These are phyloP conservation scores for Eospalax fontanierii DNA, from an alignment of 2,797 vertebrate species.

Conservation along the genomic window DNA sequence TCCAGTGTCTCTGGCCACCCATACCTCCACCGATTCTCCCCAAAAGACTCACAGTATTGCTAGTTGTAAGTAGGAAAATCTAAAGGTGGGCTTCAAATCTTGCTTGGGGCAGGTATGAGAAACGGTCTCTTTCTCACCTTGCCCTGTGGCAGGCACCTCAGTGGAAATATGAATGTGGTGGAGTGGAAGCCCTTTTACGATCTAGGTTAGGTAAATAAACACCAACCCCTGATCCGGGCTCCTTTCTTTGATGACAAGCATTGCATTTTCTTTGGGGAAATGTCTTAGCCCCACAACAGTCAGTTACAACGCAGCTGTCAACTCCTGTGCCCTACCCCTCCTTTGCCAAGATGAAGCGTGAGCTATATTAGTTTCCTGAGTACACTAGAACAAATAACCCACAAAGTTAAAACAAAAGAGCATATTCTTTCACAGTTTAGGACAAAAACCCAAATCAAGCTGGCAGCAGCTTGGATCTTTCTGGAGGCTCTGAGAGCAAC, in stretches of 20 bases:
- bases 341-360: constrained; percentile 2
- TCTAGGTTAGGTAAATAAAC: neutral
- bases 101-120: neutral
- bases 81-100: neutral
- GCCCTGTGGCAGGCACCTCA: neutral
- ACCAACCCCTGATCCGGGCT: neutral
- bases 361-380: neutral
- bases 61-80: neutral
- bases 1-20: neutral
- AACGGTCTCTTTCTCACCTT: neutral
- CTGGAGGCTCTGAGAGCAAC: neutral
- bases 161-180: neutral
- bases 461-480: neutral
- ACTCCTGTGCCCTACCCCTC: neutral
- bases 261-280: neutral
- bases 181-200: neutral
- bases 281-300: neutral
- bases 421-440: neutral
- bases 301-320: neutral
- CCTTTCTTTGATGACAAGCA: constrained; percentile 18
- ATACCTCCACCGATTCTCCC: neutral
- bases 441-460: neutral
- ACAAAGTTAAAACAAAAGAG: constrained; percentile 33
- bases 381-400: neutral
- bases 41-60: neutral